Evolutionary conservation across 2,113 vertebrate species (phyloP), one percentile per base, ranked within the genome.

Genomic region (Lophius piscatorius): DNA sequence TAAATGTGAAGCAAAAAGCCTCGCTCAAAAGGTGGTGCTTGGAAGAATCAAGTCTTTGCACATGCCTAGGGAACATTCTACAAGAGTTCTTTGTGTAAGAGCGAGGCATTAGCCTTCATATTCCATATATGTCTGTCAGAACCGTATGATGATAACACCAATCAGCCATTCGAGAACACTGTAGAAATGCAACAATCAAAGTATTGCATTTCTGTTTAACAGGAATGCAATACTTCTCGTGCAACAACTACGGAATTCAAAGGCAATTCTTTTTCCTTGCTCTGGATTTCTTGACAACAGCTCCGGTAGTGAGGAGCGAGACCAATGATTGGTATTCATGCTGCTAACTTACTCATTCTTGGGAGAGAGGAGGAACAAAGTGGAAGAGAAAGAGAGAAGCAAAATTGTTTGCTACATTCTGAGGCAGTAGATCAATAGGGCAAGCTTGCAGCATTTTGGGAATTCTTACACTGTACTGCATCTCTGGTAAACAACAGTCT

Each of bases 391-490:
- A 47, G 44, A 58, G 40, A 55, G 57, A 76, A 60, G 46, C 34
- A 41, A 66, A 69, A 75, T 65, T 61, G 51, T 75, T 66, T 64
- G 75, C 59, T 39, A n/a, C 45, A 55, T 33, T 74, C 12, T 24
- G 46, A 59, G 62, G 70, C 50, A 70, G 58, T 28, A 63, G 84
- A 86, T 86, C 76, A 75, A 77, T 75, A 54, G 40, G 29, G 45
- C 16, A 13, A n/a, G 69, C 60, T 50, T 68, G 74, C 59, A 47
- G 65, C 13, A 13, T 38, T 41, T 26, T 8, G 38, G 21, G 22
- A 49, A 55, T 9, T 60, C 64, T 38, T 46, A 36, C 23, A 23
- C 56, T 24, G 36, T 35, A 49, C 41, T 14, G 55, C 14, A 59
- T 63, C 59, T 54, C 47, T 39, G 51, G 48, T 39, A 62, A 51